phyloP scores from a whole-genome alignment of 2,797 vertebrate genomes.

The Selene dorsalis region DNA sequence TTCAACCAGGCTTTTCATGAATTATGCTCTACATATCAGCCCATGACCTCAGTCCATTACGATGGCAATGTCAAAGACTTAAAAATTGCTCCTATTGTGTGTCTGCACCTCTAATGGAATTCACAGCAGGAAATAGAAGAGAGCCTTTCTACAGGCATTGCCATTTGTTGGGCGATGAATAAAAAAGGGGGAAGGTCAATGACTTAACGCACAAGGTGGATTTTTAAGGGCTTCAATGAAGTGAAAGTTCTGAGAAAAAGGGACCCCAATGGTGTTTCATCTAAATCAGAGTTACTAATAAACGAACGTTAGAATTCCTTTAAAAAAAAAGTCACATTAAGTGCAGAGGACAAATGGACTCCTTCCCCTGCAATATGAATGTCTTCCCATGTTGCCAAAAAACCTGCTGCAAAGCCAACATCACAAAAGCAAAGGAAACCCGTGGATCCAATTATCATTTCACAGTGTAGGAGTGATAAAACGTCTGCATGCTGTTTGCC shows the following conservation, averaged over 20 bases:
- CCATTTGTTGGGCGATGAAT: conserved; percentile 64
- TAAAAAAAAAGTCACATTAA: conserved; percentile 59
- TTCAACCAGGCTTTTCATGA: conserved; percentile 33
- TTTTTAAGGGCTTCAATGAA: conserved; percentile 64
- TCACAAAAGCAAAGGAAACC: conserved; percentile 51
- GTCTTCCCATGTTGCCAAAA: conserved; percentile 30
- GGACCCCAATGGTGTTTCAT: conserved; percentile 57
- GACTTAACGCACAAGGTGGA: conserved; percentile 63
- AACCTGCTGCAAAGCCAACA: conserved; percentile 23
- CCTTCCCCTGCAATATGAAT: conserved; percentile 40
- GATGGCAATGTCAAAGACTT: conserved; percentile 58
- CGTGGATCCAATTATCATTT: conserved; percentile 61
- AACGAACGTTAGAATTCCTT: conserved; percentile 69
- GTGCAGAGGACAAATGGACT: conserved; percentile 66
- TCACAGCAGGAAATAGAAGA: conserved; percentile 57
- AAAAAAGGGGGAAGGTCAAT: conserved; percentile 67
- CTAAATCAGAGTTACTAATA: conserved; percentile 76
- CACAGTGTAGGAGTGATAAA: conserved; percentile 31
- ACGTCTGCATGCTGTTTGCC: conserved; percentile 17
- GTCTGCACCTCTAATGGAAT: conserved; percentile 61
- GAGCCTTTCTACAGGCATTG: conserved; percentile 28
- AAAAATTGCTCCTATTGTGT: conserved; percentile 56
- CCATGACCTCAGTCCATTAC: conserved; percentile 49
- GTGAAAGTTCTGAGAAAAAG: conserved; percentile 55
- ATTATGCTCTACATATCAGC: conserved; percentile 26